phyloP scores from a whole-genome alignment of 2,113 vertebrate genomes.

The Tragelaphus imberbis region DNA sequence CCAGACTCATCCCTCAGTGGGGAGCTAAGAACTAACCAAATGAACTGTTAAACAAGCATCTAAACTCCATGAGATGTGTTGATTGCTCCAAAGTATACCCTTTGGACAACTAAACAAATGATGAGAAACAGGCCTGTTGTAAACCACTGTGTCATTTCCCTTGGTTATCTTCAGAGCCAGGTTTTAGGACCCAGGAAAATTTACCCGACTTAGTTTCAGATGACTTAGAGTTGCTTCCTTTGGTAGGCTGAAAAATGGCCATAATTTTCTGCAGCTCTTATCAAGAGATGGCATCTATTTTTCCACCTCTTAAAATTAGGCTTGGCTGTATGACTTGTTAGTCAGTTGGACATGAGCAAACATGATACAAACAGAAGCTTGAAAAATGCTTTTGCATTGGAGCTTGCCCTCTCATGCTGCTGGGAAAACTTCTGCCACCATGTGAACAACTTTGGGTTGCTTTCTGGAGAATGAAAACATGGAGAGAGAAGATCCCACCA shows the following conservation, averaged over 20 bases:
- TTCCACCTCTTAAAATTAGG: neutral
- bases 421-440: neutral
- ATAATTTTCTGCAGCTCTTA: neutral
- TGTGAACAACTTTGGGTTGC: neutral
- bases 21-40: neutral
- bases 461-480: neutral
- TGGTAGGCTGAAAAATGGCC: neutral
- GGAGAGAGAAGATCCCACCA: neutral
- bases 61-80: neutral
- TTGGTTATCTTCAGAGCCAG: neutral
- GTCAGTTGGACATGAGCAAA: neutral
- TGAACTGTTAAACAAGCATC: neutral
- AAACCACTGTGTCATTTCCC: neutral
- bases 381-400: neutral
- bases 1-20: neutral
- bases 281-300: neutral
- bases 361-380: neutral
- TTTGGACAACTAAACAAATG: neutral
- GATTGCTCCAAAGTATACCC: neutral
- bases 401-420: neutral
- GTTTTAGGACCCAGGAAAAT: neutral
- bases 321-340: neutral
- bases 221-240: neutral
- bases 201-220: neutral
- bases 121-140: neutral